Conservation (phyloP, 2,888 invertebrate genomes). For the Bedellia somnulentella region DNA sequence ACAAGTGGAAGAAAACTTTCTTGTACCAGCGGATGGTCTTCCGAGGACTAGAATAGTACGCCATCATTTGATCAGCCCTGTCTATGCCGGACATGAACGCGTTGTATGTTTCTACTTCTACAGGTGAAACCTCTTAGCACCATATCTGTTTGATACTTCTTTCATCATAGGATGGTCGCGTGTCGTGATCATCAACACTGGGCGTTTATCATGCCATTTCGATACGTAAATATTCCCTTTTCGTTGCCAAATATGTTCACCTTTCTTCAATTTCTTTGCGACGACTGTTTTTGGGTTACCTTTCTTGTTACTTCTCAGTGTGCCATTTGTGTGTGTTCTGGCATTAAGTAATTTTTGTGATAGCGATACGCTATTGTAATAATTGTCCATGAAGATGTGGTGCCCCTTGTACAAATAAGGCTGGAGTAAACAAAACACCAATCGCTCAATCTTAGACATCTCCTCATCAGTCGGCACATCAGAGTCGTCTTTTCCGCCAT, state of each 20-base stretch:
- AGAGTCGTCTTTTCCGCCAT: constrained; percentile 4
- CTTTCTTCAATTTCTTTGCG: no score
- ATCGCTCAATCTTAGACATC: constrained; percentile 8
- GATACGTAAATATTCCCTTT: not conserved
- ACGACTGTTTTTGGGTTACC: no score
- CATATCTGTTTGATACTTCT: constrained; percentile 6
- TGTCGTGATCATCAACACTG: not conserved
- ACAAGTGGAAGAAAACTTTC: constrained; percentile 16
- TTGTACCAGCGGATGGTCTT: constrained; percentile 17
- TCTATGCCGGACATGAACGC: constrained; percentile 11
- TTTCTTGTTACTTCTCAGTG: no score
- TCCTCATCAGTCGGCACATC: constrained; percentile 1
- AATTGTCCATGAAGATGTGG: constrained; percentile 14
- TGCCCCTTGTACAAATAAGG: constrained; percentile 14
- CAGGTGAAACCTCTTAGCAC: no score
- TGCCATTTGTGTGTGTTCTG: no score
- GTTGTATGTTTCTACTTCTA: not conserved
- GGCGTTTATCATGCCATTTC: no score
- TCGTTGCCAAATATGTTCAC: no score
- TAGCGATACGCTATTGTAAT: constrained; percentile 13
- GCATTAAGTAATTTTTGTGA: no score
- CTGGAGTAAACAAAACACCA: constrained; percentile 12
- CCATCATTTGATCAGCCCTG: constrained; percentile 15
- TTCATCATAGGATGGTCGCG: not conserved
- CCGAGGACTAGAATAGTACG: constrained; percentile 8